These are phyloP conservation scores for Myotis daubentonii DNA, from an alignment of 2,797 vertebrate genomes.

Conservation along the genomic window DNA sequence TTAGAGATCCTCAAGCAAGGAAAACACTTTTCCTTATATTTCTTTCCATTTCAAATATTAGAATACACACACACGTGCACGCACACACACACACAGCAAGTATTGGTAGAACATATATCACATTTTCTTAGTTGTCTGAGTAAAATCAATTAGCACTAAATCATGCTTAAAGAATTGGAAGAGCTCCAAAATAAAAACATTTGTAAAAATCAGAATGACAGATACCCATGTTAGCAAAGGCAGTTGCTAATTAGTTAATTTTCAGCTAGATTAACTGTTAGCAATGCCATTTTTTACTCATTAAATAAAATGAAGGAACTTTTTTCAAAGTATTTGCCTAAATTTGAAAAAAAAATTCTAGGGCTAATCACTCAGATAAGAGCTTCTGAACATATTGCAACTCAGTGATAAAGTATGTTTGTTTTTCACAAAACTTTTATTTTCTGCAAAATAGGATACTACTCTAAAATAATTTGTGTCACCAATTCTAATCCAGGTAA, in stretches of 20 bases:
- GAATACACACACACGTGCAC: background rate
- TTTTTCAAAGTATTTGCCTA: background rate
- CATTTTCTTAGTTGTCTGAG: background rate
- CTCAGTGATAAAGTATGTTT: background rate
- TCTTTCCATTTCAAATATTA: background rate
- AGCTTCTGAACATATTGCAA: background rate
- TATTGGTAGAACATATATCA: background rate
- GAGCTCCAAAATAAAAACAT: background rate
- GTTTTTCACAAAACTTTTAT: background rate
- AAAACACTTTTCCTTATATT: background rate
- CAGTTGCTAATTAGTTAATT: conserved; percentile 24
- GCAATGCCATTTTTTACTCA: background rate
- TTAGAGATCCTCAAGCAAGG: background rate
- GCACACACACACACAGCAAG: background rate
- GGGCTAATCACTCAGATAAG: background rate
- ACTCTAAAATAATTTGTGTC: background rate
- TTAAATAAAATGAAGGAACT: background rate
- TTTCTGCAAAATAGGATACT: background rate
- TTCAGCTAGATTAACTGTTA: background rate
- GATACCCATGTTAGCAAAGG: background rate
- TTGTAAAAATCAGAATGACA: background rate
- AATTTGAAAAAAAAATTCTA: background rate
- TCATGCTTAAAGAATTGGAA: background rate
- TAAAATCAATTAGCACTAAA: background rate
- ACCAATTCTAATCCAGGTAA: background rate